Percentiles rank a stretch among this genome's conserved stretches.
Evolutionary conservation across 2,113 vertebrate genomes (phyloP).

Genomic region (Thalassarche chlororhynchos): DNA sequence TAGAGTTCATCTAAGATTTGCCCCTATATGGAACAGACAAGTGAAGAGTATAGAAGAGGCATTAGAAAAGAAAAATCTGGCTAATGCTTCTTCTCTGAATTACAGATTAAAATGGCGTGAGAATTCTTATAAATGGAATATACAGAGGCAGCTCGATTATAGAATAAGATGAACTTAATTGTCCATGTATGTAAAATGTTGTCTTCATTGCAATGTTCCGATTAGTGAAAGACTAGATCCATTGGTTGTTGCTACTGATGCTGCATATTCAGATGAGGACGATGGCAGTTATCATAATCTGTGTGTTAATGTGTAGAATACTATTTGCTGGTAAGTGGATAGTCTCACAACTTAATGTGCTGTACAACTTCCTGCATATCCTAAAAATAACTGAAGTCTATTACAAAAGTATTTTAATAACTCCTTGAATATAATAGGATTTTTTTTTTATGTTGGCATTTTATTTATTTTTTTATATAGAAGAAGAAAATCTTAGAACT

Average conservation of each 20-base stretch:
- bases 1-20: neutral
- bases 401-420: conserved; percentile 63
- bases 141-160: conserved; percentile 26
- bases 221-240: conserved; percentile 56
- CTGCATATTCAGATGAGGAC: conserved; percentile 37
- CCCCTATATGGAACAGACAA: neutral
- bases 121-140: neutral
- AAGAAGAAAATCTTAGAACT: conserved; percentile 8
- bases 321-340: conserved; percentile 66
- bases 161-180: conserved; percentile 38
- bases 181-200: conserved; percentile 66
- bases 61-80: neutral
- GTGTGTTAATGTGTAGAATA: conserved; percentile 64
- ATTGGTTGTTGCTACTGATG: conserved; percentile 63
- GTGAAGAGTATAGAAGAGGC: neutral
- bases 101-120: neutral
- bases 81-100: conserved; percentile 22
- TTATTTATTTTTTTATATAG: conserved; percentile 61
- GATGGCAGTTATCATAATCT: conserved; percentile 35
- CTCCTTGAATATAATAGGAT: conserved; percentile 48
- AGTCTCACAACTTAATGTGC: conserved; percentile 59
- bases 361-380: conserved; percentile 59
- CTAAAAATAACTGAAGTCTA: conserved; percentile 54
- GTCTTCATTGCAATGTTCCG: conserved; percentile 46
- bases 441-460: conserved; percentile 51